Percentiles rank a stretch among this genome's conserved stretches.
phyloP scores from a whole-genome alignment of 2,888 invertebrate genomes.

The Cantharis nigra region DNA sequence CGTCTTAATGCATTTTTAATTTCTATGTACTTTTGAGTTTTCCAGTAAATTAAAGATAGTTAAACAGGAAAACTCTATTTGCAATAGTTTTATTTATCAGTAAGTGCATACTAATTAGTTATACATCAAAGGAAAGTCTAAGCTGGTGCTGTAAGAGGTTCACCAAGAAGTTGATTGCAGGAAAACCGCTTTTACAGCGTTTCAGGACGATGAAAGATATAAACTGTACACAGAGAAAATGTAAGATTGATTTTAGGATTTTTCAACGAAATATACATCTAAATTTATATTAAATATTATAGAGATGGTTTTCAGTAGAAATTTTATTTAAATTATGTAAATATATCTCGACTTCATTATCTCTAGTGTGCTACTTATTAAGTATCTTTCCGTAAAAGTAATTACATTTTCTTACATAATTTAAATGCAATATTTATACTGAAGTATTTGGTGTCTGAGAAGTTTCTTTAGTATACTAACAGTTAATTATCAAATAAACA shows the following conservation, averaged over 20 bases:
- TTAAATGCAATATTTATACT: neutral
- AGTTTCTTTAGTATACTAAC: neutral
- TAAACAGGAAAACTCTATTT: neutral
- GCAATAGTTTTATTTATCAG: neutral
- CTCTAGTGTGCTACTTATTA: neutral
- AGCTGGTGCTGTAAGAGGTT: neutral
- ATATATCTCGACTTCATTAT: neutral
- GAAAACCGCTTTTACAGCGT: neutral
- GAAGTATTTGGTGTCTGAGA: neutral
- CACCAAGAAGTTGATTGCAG: neutral
- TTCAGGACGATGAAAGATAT: neutral
- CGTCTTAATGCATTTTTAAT: no score
- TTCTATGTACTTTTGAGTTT: neutral
- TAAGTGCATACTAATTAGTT: neutral
- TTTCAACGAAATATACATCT: neutral
- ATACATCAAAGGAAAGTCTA: neutral
- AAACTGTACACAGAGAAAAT: neutral
- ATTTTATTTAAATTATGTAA: neutral
- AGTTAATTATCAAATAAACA: neutral
- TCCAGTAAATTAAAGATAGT: neutral
- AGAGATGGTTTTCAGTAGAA: neutral
- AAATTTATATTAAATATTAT: neutral
- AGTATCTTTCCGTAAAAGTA: neutral
- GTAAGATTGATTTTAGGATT: neutral
- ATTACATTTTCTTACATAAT: neutral